A percentile compares a stretch with the other conserved stretches of the same genome.
Evolutionary conservation across 2,113 vertebrate species (phyloP).

Genomic region (Leptodactylus fuscus): DNA sequence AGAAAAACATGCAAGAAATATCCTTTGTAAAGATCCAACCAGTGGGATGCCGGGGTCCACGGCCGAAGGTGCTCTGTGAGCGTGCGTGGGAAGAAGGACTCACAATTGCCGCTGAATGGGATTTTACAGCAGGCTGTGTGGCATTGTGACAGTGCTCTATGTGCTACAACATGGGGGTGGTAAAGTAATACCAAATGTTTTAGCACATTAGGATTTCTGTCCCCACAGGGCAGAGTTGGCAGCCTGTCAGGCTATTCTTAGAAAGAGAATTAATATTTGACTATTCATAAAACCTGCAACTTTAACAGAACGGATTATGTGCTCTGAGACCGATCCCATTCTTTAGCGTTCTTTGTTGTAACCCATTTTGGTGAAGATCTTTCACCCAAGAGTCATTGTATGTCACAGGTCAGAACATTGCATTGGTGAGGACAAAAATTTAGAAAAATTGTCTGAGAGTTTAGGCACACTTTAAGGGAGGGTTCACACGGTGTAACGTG

Average conservation of each 20-base stretch:
- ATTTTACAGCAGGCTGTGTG: rapidly evolving
- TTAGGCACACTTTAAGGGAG: too few relatives aligned
- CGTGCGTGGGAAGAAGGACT: rapidly evolving
- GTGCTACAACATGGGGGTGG: not conserved
- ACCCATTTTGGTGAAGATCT: not conserved
- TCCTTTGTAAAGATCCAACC: constrained; percentile 77
- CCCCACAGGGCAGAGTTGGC: constrained; percentile 45
- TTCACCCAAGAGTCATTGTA: not conserved
- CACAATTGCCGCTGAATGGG: not conserved
- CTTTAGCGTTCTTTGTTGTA: not conserved
- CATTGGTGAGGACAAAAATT: too few relatives aligned
- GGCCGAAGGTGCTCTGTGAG: not conserved
- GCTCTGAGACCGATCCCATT: not conserved
- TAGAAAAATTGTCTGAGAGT: too few relatives aligned
- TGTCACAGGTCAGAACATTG: too few relatives aligned
- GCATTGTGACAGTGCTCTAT: not conserved
- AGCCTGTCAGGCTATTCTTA: constrained; percentile 50
- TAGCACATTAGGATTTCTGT: constrained; percentile 40
- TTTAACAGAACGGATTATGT: constrained; percentile 20
- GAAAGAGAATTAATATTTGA: constrained; percentile 49
- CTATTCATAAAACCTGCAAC: constrained; percentile 46
- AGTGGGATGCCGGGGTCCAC: not conserved
- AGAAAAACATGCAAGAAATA: constrained; percentile 99
- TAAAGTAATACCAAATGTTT: constrained; percentile 24
- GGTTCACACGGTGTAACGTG: too few relatives aligned